Conservation (phyloP, 2,113 vertebrate genomes). For the Rattus norvegicus region DNA sequence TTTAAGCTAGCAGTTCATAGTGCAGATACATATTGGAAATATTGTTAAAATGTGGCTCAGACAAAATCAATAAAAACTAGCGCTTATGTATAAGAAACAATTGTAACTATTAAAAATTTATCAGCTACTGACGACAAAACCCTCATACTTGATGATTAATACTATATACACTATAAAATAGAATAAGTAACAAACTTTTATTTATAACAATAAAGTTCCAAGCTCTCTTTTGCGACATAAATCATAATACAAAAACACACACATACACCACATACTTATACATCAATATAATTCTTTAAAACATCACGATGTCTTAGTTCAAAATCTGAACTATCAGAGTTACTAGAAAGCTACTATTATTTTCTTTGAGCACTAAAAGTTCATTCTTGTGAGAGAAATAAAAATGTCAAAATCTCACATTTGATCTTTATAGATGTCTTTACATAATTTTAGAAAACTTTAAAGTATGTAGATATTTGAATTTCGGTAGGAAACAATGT, state of each 20-base stretch:
- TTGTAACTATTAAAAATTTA: not conserved
- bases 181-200: not conserved
- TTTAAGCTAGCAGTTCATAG: not conserved
- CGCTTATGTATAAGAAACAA: slow-evolving; percentile 11
- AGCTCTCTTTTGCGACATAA: not conserved
- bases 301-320: not conserved
- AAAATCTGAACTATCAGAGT: not conserved
- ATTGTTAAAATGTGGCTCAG: not conserved
- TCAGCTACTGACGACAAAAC: not conserved
- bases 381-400: not conserved
- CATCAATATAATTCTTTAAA: not conserved
- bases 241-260: not conserved
- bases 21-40: not conserved
- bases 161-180: not conserved
- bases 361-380: not conserved
- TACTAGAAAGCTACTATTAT: not conserved
- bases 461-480: not conserved
- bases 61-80: not conserved
- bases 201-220: not conserved
- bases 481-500: slow-evolving; percentile 6
- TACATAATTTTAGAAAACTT: not conserved
- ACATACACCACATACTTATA: too few relatives aligned
- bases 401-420: not conserved
- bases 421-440: not conserved
- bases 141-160: not conserved